Conservation (phyloP, 2,888 invertebrate genomes). For the Chymomyza caudatula region DNA sequence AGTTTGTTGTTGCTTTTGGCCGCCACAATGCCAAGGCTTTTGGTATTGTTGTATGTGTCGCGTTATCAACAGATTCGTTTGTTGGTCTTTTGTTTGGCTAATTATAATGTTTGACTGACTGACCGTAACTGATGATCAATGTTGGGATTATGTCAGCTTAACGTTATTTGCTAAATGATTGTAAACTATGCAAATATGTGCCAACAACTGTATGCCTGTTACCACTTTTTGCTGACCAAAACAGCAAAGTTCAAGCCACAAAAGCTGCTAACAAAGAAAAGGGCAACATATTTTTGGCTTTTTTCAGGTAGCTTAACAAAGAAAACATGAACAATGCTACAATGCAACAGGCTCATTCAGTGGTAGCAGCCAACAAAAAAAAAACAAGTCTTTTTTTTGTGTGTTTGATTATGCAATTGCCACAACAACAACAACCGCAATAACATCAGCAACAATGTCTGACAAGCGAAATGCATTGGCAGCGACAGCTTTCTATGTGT, state of each 20-base stretch:
- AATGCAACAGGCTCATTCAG: conserved; percentile 25
- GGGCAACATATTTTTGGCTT: not conserved
- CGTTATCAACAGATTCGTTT: conserved; percentile 30
- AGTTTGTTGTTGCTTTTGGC: conserved; percentile 16
- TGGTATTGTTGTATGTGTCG: conserved; percentile 3
- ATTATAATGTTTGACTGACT: conserved; percentile 52
- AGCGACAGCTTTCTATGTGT: not conserved
- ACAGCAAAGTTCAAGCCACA: not conserved
- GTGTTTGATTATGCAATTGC: conserved; percentile 44
- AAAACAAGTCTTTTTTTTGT: conserved; percentile 3
- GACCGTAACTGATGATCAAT: conserved; percentile 40
- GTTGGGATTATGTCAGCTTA: conserved; percentile 36
- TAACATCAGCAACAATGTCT: conserved; percentile 57
- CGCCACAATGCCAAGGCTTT: conserved; percentile 64
- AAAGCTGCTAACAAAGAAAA: not conserved
- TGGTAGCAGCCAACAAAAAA: conserved; percentile 17
- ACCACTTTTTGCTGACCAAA: not conserved
- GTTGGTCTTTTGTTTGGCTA: conserved; percentile 51
- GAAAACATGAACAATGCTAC: conserved; percentile 54
- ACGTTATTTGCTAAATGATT: conserved; percentile 22
- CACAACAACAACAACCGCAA: too few species aligned
- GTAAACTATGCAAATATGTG: not conserved
- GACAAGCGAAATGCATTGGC: too few species aligned
- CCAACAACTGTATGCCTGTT: not conserved
- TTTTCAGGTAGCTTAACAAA: conserved; percentile 26